phyloP scores from a whole-genome alignment of 2,113 vertebrate species.

The Physeter macrocephalus region DNA sequence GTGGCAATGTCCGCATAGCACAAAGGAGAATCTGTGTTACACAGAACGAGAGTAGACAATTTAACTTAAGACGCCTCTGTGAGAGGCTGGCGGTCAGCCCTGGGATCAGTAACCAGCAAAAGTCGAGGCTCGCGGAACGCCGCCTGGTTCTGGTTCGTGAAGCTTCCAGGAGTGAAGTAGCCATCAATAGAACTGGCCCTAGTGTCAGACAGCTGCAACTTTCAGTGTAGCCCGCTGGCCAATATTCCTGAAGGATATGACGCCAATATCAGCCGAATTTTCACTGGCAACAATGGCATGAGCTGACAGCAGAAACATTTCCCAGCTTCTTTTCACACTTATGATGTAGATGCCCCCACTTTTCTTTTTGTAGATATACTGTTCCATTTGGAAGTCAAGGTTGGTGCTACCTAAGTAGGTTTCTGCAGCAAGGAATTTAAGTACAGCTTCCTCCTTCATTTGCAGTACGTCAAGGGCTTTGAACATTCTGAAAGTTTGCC shows the following conservation, averaged over 20 bases:
- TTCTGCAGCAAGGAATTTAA: not conserved
- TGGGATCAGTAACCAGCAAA: not conserved
- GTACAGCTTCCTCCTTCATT: not conserved
- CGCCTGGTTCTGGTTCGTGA: not conserved
- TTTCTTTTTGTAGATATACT: not conserved
- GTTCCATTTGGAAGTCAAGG: not conserved
- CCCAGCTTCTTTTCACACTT: not conserved
- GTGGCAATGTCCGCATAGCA: not conserved
- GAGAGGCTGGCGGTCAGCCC: not conserved
- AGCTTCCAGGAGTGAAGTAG: not conserved
- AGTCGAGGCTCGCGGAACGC: not conserved
- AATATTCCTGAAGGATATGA: not conserved
- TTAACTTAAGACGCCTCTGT: not conserved
- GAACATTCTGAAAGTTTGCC: not conserved
- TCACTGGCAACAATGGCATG: not conserved
- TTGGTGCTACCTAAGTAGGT: not conserved
- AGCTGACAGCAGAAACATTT: not conserved
- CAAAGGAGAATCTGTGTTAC: not conserved
- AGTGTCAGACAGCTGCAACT: not conserved
- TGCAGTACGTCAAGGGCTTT: not conserved
- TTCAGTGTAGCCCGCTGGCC: not conserved
- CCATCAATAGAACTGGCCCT: not conserved
- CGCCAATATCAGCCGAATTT: not conserved
- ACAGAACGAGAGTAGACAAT: not conserved
- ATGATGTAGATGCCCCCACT: not conserved